Percentiles rank a stretch among this genome's conserved stretches.
Conservation (phyloP, 2,888 invertebrate species). For the Netelia melanura region DNA sequence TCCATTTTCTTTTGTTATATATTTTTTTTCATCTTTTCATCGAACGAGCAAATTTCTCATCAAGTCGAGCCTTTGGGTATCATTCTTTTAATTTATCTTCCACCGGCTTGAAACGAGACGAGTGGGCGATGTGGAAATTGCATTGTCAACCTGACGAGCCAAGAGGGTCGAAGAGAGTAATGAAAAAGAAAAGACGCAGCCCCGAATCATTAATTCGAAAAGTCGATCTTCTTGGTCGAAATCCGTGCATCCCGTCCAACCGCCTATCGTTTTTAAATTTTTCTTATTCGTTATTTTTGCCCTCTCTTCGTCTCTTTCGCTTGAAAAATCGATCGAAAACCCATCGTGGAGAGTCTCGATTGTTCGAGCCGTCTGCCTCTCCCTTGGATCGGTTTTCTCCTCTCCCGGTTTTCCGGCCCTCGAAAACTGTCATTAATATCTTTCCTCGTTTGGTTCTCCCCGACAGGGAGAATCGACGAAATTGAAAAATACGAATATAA, state of each 20-base stretch:
- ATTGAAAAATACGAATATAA: conserved; percentile 42
- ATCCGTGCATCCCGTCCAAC: too few relatives aligned
- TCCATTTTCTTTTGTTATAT: background rate
- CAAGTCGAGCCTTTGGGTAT: background rate
- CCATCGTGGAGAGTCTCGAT: conserved; percentile 27
- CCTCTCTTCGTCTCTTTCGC: background rate
- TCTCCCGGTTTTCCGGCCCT: background rate
- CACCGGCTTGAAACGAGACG: background rate
- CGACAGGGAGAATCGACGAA: conserved; percentile 19
- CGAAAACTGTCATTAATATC: conserved; percentile 34
- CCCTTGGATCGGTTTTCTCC: background rate
- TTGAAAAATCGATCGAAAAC: conserved; percentile 26
- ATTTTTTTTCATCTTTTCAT: background rate
- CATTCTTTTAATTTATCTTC: conserved; percentile 8
- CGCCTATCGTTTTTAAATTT: conserved; percentile 22
- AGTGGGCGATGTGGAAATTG: conserved; percentile 6
- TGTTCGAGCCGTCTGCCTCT: conserved; percentile 29
- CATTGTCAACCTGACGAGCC: conserved; percentile 35
- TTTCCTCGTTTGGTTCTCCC: conserved; percentile 13
- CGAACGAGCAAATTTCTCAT: conserved; percentile 3
- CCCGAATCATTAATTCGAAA: conserved; percentile 33
- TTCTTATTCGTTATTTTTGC: conserved; percentile 40
- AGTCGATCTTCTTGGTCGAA: conserved; percentile 12
- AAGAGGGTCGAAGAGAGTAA: background rate
- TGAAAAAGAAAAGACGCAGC: conserved; percentile 2